Evolutionary conservation across 2,113 vertebrate species (phyloP), one percentile per base, ranked within the genome.

Genomic region (Gasterosteus aculeatus): DNA sequence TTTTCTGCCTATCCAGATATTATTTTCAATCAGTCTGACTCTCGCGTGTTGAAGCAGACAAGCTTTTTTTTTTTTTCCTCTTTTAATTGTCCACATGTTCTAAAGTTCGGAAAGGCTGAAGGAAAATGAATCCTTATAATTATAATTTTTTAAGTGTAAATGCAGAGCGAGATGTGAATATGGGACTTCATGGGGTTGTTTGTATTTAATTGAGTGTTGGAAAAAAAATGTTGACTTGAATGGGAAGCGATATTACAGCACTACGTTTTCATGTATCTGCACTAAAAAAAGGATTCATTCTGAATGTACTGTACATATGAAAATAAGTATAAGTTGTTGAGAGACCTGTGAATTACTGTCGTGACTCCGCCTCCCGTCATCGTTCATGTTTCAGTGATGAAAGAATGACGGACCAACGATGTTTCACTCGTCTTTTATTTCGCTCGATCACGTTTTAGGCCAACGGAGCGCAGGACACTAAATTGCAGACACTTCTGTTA

Each of bases 231-330:
- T 69, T 51, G 35, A 77, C 61, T 80, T 68, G 60, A 79, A 72
- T 41, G 64, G 56, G 61, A 83, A 69, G 38, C 11, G 73, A 69
- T 62, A 26, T 26, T 26, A 66, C 82, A 67, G 83, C 84, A 88
- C 85, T 84, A 86, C 72, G 54, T 82, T 85, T 81, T 54, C 75
- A 89, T 85, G 81, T 86, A 89, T 87, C 89, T 90, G 89, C 92
- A 92, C 91, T 89, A 90, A 90, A 92, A 86, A 62, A 88, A 90
- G 87, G 87, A 89, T 92, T 93, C 91, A 92, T 89, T 89, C 81
- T 91, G 91, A 93, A 93, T 93, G 91, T 93, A 93, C 47, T 90
- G 85, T 92, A 91, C 83, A 91, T 89, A 85, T 59, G 71, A 84
- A 78, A 73, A 81, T 70, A 78, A 72, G 77, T 87, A 82, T 57